Base-by-base conservation (phyloP, 2,888 invertebrate species). In the Drymonia ruficornis region DNA sequence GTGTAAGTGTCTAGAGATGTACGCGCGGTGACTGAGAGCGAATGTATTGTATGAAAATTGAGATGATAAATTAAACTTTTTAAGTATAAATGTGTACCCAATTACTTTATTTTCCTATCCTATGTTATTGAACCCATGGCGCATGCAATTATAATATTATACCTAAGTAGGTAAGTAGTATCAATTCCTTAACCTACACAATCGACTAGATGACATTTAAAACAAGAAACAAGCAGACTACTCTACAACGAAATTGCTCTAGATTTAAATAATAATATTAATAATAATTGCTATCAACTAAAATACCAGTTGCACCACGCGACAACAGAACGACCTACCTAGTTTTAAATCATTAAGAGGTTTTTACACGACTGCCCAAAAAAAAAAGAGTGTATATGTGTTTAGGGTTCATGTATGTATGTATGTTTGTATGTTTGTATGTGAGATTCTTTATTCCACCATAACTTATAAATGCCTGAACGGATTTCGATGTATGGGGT, bases 51-150 rank as follows among this genome's bases (percentile, higher is more conserved):
- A 70, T 75, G 55, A 63, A 71, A 67, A 63, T 61, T 68, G 72
- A 66, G 63, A 78, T 72, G 87, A 81, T 90, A 90, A 91, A 90
- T 89, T 89, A 89, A 90, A 81, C 79, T 82, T 77, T 69, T 78
- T 81, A 45, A 45, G 47, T 34, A 78, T 63, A 69, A 68, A 61
- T 61, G 42, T 59, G 9, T 40, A 8, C 1, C 52, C 50, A 50
- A 61, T 74, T 80, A 70, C 74, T 64, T 61, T 47, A 19, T 11
- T 51, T 45, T 36, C n/a, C n/a, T 13, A 2, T 29, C 28, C 15
- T 28, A 45, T n/a, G 8, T 28, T n/a, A 45, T 28, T 28, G 45
- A 58, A 56, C 48, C 42, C n/a, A 45, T 28, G 28, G 4, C 28
- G 4, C n/a, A 13, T 45, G 15, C 13, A 23, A 16, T 16, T 18